Base-by-base conservation (phyloP, 1,140 invertebrate genomes). In the Anthonomus grandis region DNA sequence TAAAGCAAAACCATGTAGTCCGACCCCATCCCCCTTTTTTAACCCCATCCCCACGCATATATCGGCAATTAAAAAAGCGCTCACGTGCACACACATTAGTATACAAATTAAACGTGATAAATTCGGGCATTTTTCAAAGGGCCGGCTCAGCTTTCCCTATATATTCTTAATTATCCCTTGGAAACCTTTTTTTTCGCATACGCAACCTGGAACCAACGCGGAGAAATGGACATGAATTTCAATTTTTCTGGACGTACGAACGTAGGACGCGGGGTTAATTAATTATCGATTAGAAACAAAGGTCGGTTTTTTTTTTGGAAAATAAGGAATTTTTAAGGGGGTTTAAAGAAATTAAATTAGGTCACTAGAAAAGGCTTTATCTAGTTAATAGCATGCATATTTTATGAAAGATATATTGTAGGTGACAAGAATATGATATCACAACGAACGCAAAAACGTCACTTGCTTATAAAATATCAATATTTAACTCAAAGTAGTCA, bases 21-120 rank as follows among this genome's bases (percentile, higher is more conserved):
- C 23, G 10, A 21, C 45, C 54, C 34, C 54, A 48, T 42, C 45
- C 54, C 54, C 54, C 15, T 39, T 25, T 12, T 6, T 17, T 13
- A 3, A 12, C 6, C 36, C 46, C 46, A 34, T 42, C 31, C 22
- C 54, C 45, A 23, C 54, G 27, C 52, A 36, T 23, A 49, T 47
- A 56, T 56, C 54, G 54, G 54, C 54, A 49, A 56, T 56, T 56
- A 56, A 56, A 56, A 56, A 56, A 56, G 54, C 54, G 54, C 54
- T 56, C 54, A 56, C 54, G 54, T 56, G 54, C 54, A 56, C 54
- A 56, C 46, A 56, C 54, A 56, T 56, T 56, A 56, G 54, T 56
- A 56, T 56, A 56, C 54, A 56, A 56, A 56, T 56, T 56, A 56
- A 56, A 56, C 54, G 54, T 56, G 54, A 56, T 56, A 56, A 56